Base-by-base conservation (phyloP, 2,888 invertebrate genomes). In the Caenorhabditis sp. region DNA sequence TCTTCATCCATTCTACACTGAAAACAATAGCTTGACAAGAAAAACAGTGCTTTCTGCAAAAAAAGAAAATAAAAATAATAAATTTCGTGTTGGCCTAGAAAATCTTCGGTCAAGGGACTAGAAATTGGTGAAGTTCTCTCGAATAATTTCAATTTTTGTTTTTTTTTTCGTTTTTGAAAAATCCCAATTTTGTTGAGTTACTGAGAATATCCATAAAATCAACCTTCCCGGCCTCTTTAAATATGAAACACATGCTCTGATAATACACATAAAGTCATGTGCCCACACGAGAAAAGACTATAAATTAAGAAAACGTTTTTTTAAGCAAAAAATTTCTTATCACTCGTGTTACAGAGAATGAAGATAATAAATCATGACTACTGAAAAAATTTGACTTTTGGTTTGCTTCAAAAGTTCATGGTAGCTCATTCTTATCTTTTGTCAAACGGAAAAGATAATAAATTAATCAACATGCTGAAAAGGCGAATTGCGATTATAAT, bases 1-100 rank as follows among this genome's bases (percentile, higher is more conserved):
- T 86, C 86, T 69, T 86, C 86, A 62, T 86, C 86, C 86, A 86
- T 87, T 26, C 23, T 21, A 66, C n/a, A 53, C 50, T 31, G 4
- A 31, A 31, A 31, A 31, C 4, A 6, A 31, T 4, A 10, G 31
- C 43, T 43, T 31, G 49, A 53, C 58, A 59, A n/a, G 49, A 58
- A 49, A 50, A 10, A 58, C 10, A 19, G 23, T 43, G 2, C 14
- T 43, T 43, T 43, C 12, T 21, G 19, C 1, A 21, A n/a, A 51
- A 31, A 27, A 49, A 17, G 54, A 23, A 58, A 23, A 8, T 8
- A 49, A 19, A n/a, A 49, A 36, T 58, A 54, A 57, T 55, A 59
- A 60, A 43, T 58, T 62, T 31, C 43, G 43, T 43, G 31, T 31
- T 31, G 43, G 14, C 43, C 43, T 10, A 43, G 12, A 17, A 43